Conservation (phyloP, 2,113 vertebrate genomes). For the Centropristis striata region DNA sequence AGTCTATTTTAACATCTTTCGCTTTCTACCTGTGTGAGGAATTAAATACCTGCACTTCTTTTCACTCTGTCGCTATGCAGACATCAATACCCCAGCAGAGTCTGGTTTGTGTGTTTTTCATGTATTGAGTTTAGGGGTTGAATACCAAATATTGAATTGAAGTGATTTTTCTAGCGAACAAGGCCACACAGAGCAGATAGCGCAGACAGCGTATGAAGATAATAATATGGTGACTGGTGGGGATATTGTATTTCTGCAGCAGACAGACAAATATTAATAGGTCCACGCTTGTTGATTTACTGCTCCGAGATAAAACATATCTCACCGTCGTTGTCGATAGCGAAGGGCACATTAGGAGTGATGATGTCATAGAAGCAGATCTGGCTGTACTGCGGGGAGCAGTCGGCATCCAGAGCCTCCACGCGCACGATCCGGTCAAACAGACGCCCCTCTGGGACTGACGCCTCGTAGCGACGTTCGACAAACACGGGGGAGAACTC, state of each 20-base stretch:
- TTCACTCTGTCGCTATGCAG: slow-evolving; percentile 24
- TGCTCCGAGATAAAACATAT: slow-evolving; percentile 16
- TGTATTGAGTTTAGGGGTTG: slow-evolving; percentile 35
- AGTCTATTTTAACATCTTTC: slow-evolving; percentile 64
- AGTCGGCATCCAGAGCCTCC: slow-evolving; percentile 96
- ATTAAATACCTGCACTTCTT: slow-evolving; percentile 21
- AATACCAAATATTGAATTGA: slow-evolving; percentile 42
- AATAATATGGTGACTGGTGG: slow-evolving; percentile 9
- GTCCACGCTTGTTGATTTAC: slow-evolving; percentile 2
- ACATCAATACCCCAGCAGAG: slow-evolving; percentile 35
- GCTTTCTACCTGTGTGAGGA: slow-evolving; percentile 55
- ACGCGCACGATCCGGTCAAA: slow-evolving; percentile 95
- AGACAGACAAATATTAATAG: not conserved
- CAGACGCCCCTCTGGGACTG: slow-evolving; percentile 94
- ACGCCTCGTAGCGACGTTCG: slow-evolving; percentile 92
- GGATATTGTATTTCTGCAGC: slow-evolving; percentile 19
- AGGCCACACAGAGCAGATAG: not conserved
- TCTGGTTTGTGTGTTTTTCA: slow-evolving; percentile 31
- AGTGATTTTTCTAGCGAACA: slow-evolving; percentile 3
- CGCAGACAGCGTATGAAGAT: not conserved
- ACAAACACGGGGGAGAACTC: slow-evolving; percentile 98
- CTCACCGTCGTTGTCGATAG: slow-evolving; percentile 98
- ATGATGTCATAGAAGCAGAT: slow-evolving; percentile 99
- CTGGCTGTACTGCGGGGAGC: slow-evolving; percentile 98
- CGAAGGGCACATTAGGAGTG: slow-evolving; percentile 96